Percentiles rank a stretch among this genome's conserved stretches.
These are phyloP conservation scores for Nyctereutes procyonoides DNA, from an alignment of 2,113 vertebrate species.

Conservation along the genomic window DNA sequence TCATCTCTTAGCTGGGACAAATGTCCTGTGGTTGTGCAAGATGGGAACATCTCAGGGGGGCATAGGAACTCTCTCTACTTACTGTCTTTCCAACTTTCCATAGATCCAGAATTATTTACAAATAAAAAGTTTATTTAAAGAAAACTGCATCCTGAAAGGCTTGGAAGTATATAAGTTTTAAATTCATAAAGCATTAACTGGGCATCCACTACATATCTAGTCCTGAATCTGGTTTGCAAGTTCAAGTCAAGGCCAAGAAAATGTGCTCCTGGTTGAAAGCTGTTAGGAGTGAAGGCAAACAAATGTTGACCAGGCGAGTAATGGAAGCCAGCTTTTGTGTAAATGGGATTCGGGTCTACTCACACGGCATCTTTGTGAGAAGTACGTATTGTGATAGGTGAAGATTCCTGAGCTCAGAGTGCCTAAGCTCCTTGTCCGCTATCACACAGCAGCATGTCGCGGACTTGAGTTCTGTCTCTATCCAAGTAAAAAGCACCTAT, in stretches of 20 bases:
- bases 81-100: neutral
- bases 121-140: neutral
- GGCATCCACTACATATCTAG: rapidly evolving
- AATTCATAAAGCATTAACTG: neutral
- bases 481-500: neutral
- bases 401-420: no score
- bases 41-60: rapidly evolving
- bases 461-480: neutral
- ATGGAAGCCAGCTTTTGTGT: neutral
- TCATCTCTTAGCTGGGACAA: neutral
- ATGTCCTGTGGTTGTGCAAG: rapidly evolving
- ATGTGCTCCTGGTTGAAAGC: no score
- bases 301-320: neutral
- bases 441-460: neutral
- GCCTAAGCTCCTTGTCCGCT: rapidly evolving
- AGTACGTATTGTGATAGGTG: rapidly evolving
- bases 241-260: neutral
- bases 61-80: no score
- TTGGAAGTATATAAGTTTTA: no score
- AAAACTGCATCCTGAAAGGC: neutral
- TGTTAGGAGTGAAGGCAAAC: neutral
- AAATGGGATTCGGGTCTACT: rapidly evolving
- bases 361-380: neutral
- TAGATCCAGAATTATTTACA: neutral
- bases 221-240: neutral